These are phyloP conservation scores for Clusia tigrina DNA, from an alignment of 2,888 invertebrate genomes.

Conservation along the genomic window DNA sequence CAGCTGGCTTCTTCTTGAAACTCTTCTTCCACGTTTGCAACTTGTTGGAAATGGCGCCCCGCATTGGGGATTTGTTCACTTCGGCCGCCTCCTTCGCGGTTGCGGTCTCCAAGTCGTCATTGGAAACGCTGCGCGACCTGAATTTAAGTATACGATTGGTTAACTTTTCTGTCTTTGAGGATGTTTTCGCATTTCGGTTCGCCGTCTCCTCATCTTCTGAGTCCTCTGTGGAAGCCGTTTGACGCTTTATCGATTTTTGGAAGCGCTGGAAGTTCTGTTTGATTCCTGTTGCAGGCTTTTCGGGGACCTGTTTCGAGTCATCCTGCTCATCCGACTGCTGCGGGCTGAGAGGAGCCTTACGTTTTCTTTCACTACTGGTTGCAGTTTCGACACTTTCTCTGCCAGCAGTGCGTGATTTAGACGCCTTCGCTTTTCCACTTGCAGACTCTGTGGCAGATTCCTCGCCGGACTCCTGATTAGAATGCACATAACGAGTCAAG, in stretches of 20 bases:
- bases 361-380: constrained; percentile 23
- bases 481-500: constrained; percentile 21
- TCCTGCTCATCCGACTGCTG: constrained; percentile 36
- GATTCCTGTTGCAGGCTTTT: constrained; percentile 37
- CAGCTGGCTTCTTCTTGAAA: constrained; percentile 42
- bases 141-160: constrained; percentile 50
- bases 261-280: constrained; percentile 53
- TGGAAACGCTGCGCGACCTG: constrained; percentile 40
- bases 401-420: constrained; percentile 15
- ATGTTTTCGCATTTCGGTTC: background rate
- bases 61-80: constrained; percentile 33
- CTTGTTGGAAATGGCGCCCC: constrained; percentile 36
- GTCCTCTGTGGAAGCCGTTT: constrained; percentile 27
- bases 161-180: constrained; percentile 40
- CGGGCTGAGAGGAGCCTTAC: constrained; percentile 33
- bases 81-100: constrained; percentile 23
- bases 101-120: constrained; percentile 35
- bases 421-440: background rate
- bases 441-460: constrained; percentile 10
- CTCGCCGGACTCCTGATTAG: constrained; percentile 23
- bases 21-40: constrained; percentile 56
- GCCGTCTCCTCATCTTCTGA: constrained; percentile 29
- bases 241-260: constrained; percentile 50
- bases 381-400: background rate
- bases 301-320: constrained; percentile 21